phyloP scores from a whole-genome alignment of 2,797 vertebrate species.

The Cyprinella venusta region DNA sequence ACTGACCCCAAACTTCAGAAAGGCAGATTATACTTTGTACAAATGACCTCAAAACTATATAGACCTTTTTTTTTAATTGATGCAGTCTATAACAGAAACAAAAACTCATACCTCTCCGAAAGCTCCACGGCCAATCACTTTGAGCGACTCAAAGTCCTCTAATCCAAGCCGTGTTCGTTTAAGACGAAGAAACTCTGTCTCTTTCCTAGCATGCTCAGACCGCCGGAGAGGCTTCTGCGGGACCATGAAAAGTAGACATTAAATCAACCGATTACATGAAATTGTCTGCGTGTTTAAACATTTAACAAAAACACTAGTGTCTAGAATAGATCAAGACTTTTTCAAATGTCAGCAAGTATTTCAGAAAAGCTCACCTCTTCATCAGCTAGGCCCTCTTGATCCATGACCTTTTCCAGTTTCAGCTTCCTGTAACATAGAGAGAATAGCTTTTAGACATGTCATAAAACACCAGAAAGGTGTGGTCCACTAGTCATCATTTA shows the following conservation, averaged over 20 bases:
- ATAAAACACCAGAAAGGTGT: conserved; percentile 25
- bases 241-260: not conserved
- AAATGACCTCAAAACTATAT: no score
- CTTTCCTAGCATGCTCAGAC: conserved; percentile 94
- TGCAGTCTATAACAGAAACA: not conserved
- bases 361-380: conserved; percentile 85
- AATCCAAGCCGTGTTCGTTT: conserved; percentile 95
- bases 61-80: not conserved
- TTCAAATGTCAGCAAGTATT: not conserved
- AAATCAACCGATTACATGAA: not conserved
- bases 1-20: not conserved
- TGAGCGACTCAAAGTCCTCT: conserved; percentile 97
- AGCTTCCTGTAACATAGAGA: conserved; percentile 83
- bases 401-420: conserved; percentile 98
- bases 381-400: conserved; percentile 95
- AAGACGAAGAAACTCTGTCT: conserved; percentile 96
- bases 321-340: not conserved
- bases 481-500: not conserved
- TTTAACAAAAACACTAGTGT: not conserved
- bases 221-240: conserved; percentile 69
- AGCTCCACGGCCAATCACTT: conserved; percentile 97
- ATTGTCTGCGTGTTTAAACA: not conserved
- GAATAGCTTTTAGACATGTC: not conserved
- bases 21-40: no score
- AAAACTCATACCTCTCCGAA: conserved; percentile 90